Evolutionary conservation across 2,113 vertebrate species (phyloP).

Genomic region (Daboia siamensis): DNA sequence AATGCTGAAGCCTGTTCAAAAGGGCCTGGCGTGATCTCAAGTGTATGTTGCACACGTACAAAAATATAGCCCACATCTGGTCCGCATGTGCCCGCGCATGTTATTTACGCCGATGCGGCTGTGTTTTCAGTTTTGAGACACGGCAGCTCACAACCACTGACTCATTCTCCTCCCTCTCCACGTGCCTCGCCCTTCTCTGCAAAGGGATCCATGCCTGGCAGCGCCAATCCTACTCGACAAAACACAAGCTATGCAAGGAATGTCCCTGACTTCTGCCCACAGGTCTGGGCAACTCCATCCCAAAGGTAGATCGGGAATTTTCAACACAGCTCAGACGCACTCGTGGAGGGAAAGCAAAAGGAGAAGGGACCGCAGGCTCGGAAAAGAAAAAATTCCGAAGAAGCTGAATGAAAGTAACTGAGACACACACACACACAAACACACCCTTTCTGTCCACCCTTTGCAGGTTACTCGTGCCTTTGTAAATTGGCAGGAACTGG

Average conservation of each 20-base stretch:
- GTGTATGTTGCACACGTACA: not conserved
- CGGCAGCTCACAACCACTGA: rapidly evolving
- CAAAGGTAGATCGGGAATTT: not conserved
- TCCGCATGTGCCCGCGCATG: too few relatives aligned
- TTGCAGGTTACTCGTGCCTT: too few relatives aligned
- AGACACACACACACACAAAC: too few relatives aligned
- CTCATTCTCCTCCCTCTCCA: constrained; percentile 22
- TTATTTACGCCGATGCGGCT: not conserved
- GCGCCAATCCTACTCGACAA: not conserved
- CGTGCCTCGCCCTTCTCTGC: rapidly evolving
- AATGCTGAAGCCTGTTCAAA: not conserved
- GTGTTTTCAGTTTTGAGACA: not conserved
- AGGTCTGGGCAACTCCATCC: not conserved
- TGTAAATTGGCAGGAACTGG: not conserved
- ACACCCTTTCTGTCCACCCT: not conserved
- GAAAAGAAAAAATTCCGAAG: not conserved
- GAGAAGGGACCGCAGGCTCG: not conserved
- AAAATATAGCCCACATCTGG: not conserved
- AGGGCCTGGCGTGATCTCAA: rapidly evolving
- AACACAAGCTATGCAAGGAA: constrained; percentile 56
- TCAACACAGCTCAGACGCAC: not conserved
- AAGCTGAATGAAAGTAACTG: not conserved
- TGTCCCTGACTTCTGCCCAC: constrained; percentile 32
- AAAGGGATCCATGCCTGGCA: not conserved
- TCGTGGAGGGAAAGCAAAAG: not conserved